A percentile compares a stretch with the other conserved stretches of the same genome.
phyloP scores from a whole-genome alignment of 2,888 invertebrate species.

The Cyrtodaria siliqua region DNA sequence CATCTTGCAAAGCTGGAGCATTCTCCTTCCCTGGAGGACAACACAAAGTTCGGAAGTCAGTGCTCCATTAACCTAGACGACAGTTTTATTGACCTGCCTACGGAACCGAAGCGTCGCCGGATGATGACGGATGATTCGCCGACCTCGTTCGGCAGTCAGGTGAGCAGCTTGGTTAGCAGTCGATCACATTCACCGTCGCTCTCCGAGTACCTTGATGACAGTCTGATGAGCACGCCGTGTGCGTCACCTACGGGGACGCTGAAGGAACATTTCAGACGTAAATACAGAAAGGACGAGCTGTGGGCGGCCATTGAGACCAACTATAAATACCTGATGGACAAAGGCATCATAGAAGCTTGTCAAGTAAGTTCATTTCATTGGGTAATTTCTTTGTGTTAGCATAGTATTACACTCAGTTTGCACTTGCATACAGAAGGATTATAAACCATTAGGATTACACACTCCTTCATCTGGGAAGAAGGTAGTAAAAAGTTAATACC shows the following conservation, averaged over 20 bases:
- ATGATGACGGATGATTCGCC: slow-evolving; percentile 70
- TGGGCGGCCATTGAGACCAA: slow-evolving; percentile 96
- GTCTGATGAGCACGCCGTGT: slow-evolving; percentile 72
- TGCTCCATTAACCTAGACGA: slow-evolving; percentile 57
- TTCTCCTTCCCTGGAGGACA: slow-evolving; percentile 52
- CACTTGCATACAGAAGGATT: too few relatives aligned
- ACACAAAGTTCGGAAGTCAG: slow-evolving; percentile 54
- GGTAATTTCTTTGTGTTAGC: too few relatives aligned
- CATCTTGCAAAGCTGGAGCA: slow-evolving; percentile 52
- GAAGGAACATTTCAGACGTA: slow-evolving; percentile 79
- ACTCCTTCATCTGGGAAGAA: too few relatives aligned
- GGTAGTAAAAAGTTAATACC: too few relatives aligned
- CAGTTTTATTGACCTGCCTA: slow-evolving; percentile 67
- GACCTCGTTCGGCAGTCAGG: slow-evolving; percentile 69
- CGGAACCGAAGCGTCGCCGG: slow-evolving; percentile 77
- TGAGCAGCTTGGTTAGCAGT: slow-evolving; percentile 75
- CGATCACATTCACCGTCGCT: slow-evolving; percentile 77
- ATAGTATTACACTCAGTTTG: too few relatives aligned
- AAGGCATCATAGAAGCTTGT: slow-evolving; percentile 96
- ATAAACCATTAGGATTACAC: too few relatives aligned
- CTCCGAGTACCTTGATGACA: slow-evolving; percentile 71
- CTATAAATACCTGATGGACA: slow-evolving; percentile 98
- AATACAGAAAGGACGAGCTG: slow-evolving; percentile 91
- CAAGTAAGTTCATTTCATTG: slow-evolving; percentile 88
- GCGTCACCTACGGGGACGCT: slow-evolving; percentile 75